Conservation (phyloP, 1,140 invertebrate species). For the Eurosta solidaginis region DNA sequence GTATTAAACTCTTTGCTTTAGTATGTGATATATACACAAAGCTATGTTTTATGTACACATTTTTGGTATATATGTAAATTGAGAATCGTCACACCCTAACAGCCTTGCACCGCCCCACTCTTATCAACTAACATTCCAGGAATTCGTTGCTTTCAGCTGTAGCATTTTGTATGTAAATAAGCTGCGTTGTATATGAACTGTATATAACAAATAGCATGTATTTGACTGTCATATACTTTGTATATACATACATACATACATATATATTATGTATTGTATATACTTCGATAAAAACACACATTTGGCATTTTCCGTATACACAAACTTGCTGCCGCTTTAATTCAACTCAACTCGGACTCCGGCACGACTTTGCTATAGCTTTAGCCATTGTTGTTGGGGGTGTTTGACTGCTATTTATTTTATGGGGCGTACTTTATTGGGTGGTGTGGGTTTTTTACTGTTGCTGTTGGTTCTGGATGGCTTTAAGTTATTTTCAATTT, state of each 20-base stretch:
- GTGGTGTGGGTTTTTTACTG: not conserved
- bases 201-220: too few relatives aligned
- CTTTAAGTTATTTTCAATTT: slow-evolving; percentile 17
- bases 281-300: not conserved
- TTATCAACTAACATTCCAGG: not conserved
- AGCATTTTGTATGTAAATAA: not conserved
- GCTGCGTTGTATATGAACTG: not conserved
- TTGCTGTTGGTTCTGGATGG: not conserved
- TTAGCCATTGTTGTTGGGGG: not conserved
- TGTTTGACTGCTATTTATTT: not conserved
- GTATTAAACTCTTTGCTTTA: too few relatives aligned
- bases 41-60: not conserved
- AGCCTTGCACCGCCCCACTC: not conserved
- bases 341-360: not conserved
- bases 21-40: not conserved
- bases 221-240: not conserved
- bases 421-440: not conserved
- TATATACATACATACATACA: not conserved
- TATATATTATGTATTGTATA: not conserved
- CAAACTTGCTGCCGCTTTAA: slow-evolving; percentile 10
- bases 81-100: not conserved
- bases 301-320: slow-evolving; percentile 10
- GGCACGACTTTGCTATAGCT: not conserved
- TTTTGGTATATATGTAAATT: not conserved
- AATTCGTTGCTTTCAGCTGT: not conserved